These are phyloP conservation scores for Crocidura indochinensis DNA, from an alignment of 2,797 vertebrate species.

Conservation along the genomic window DNA sequence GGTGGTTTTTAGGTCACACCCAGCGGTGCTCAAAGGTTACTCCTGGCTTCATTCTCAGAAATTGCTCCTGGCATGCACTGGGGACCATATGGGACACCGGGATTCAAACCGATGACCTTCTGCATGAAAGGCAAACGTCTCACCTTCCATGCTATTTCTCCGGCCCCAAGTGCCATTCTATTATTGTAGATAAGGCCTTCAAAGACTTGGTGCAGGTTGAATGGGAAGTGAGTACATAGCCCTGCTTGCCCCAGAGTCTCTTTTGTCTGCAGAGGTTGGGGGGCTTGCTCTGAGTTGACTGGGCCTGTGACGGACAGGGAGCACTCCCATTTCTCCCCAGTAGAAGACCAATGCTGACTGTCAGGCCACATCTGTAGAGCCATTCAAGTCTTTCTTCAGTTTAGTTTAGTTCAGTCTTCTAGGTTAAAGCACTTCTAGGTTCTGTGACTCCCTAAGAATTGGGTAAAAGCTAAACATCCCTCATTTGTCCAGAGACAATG, in stretches of 20 bases:
- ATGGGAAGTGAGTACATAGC: not conserved
- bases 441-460: not conserved
- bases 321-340: no score
- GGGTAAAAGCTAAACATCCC: not conserved
- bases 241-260: not conserved
- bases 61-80: no score
- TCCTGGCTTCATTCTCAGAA: no score
- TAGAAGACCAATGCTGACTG: no score
- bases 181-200: no score
- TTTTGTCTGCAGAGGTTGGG: not conserved
- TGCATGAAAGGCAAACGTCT: no score
- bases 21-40: no score
- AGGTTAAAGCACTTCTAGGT: not conserved
- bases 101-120: no score
- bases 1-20: no score
- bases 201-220: not conserved
- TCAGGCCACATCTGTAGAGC: not conserved
- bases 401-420: not conserved
- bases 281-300: not conserved
- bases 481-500: not conserved
- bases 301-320: not conserved
- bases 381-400: not conserved
- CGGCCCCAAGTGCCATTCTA: no score
- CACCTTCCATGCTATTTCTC: no score
- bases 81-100: no score